A percentile compares a stretch with the other conserved stretches of the same genome.
Conservation (phyloP, 2,888 invertebrate genomes). For the Cerceris rybyensis region DNA sequence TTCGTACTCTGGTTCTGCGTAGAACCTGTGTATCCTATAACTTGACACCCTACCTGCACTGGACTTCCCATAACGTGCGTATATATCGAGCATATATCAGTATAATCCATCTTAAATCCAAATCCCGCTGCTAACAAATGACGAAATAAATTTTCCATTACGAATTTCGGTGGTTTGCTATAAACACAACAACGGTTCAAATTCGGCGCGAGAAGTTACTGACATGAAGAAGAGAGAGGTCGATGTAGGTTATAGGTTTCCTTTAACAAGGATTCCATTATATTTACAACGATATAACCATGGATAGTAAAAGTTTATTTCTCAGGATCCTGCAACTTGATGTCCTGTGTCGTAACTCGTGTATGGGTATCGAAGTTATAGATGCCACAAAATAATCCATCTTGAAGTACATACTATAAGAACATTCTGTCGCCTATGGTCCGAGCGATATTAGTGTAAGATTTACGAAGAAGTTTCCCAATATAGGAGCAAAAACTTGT, state of each 20-base stretch:
- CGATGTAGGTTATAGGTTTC: background rate
- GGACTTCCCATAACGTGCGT: constrained; percentile 63
- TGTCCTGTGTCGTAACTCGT: constrained; percentile 22
- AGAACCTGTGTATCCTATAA: constrained; percentile 73
- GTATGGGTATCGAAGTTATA: constrained; percentile 32
- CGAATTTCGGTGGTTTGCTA: constrained; percentile 18
- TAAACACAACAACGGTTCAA: background rate
- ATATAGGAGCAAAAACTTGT: too few relatives aligned
- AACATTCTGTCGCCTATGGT: background rate
- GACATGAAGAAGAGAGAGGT: background rate
- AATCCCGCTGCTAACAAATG: constrained; percentile 38
- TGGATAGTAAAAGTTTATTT: constrained; percentile 29
- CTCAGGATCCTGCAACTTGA: constrained; percentile 9
- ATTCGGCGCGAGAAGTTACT: background rate
- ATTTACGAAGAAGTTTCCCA: too few relatives aligned
- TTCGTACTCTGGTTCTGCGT: constrained; percentile 67
- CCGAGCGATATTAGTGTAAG: too few relatives aligned
- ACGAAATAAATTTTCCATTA: constrained; percentile 36
- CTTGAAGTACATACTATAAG: constrained; percentile 25
- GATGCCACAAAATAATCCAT: constrained; percentile 24
- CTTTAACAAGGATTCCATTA: background rate
- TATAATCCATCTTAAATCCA: constrained; percentile 70
- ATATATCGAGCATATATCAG: constrained; percentile 69
- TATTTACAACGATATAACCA: background rate
- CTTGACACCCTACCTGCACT: constrained; percentile 71